Conservation (phyloP, 2,113 vertebrate species). For the Anguilla japonica region DNA sequence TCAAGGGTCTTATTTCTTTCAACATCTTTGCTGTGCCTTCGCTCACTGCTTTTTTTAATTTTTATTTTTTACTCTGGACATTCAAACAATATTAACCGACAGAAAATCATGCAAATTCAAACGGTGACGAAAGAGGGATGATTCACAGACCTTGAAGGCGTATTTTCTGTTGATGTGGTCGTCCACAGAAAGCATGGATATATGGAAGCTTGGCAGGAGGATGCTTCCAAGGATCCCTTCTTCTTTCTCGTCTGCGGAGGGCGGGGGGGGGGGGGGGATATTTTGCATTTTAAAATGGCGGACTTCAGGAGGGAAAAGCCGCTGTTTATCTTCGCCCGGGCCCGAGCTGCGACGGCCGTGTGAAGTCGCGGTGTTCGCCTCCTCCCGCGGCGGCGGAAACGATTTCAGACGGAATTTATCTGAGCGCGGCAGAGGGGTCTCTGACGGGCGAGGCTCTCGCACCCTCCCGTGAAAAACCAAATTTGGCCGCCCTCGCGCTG, state of each 20-base stretch:
- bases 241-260: conserved; percentile 90
- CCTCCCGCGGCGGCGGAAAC: not conserved
- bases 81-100: not conserved
- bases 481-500: not conserved
- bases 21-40: not conserved
- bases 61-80: not conserved
- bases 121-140: conserved; percentile 25
- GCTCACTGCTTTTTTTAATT: not conserved
- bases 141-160: conserved; percentile 87
- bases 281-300: not conserved
- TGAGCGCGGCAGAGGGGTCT: not conserved
- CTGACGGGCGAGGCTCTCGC: not conserved
- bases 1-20: not conserved
- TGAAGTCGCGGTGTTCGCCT: not conserved
- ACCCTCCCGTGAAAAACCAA: not conserved
- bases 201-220: conserved; percentile 90
- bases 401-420: conserved; percentile 13
- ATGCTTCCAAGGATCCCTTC: conserved; percentile 96
- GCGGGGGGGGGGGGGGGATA: too few relatives aligned
- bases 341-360: not conserved
- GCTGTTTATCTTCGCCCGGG: not conserved
- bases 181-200: conserved; percentile 87
- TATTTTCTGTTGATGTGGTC: conserved; percentile 95
- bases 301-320: not conserved
- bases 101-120: conserved; percentile 18